These are phyloP conservation scores for Artemia sp. DNA, from an alignment of 2,888 invertebrate species.

Conservation along the genomic window DNA sequence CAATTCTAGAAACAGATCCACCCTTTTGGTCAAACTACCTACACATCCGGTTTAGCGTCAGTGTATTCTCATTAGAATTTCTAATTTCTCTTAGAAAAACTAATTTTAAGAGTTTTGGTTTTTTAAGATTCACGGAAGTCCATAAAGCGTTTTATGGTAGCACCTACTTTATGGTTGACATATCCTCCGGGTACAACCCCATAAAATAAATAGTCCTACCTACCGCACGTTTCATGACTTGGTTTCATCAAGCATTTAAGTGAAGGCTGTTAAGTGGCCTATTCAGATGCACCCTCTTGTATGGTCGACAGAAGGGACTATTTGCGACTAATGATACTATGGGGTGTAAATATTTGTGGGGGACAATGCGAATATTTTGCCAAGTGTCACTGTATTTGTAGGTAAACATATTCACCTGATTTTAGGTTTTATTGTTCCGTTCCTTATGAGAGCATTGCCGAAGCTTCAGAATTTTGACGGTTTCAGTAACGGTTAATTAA, in stretches of 20 bases:
- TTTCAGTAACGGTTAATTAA: too few relatives aligned
- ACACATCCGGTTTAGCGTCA: too few relatives aligned
- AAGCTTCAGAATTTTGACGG: too few relatives aligned
- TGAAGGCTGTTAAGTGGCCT: conserved; percentile 12
- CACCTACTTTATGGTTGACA: conserved; percentile 6
- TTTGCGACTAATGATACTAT: background rate
- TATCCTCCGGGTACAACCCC: background rate
- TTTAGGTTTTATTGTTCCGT: too few relatives aligned
- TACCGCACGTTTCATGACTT: conserved; percentile 12
- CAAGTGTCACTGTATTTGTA: too few relatives aligned
- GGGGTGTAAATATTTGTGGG: conserved; percentile 8
- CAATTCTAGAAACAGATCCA: too few relatives aligned
- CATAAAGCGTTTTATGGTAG: conserved; percentile 5
- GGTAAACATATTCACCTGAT: too few relatives aligned
- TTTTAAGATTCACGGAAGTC: conserved; percentile 13
- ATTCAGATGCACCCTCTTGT: conserved; percentile 11
- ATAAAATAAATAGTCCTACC: conserved; percentile 10
- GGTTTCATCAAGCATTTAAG: conserved; percentile 14
- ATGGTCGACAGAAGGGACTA: background rate
- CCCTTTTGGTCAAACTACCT: too few relatives aligned
- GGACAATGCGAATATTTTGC: background rate
- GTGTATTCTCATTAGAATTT: too few relatives aligned
- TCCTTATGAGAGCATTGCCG: too few relatives aligned
- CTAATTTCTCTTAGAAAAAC: too few relatives aligned
- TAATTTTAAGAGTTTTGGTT: too few relatives aligned